phyloP scores from a whole-genome alignment of 2,888 invertebrate species.

The Apodemia duryi region DNA sequence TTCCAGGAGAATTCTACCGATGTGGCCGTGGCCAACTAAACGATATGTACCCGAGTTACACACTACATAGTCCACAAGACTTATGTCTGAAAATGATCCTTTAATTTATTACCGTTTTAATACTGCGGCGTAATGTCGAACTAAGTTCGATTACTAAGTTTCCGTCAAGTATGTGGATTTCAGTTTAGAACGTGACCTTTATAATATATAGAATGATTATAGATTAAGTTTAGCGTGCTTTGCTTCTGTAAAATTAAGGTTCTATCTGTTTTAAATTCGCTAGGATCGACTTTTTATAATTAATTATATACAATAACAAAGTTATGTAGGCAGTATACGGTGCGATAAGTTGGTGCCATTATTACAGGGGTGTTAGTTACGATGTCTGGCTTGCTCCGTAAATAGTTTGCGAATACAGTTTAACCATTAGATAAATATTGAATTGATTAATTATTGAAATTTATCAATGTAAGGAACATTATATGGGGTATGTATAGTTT shows the following conservation, averaged over 20 bases:
- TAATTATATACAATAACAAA: conserved; percentile 70
- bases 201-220: conserved; percentile 63
- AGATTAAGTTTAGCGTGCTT: conserved; percentile 78
- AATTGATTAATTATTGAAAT: conserved; percentile 15
- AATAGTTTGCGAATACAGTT: conserved; percentile 34
- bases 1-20: conserved; percentile 57
- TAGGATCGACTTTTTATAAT: conserved; percentile 70
- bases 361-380: conserved; percentile 77
- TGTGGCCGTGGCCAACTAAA: conserved; percentile 52
- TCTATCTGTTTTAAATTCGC: conserved; percentile 74
- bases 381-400: conserved; percentile 54
- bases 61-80: conserved; percentile 40
- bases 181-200: conserved; percentile 62
- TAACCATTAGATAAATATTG: conserved; percentile 23
- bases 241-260: conserved; percentile 77
- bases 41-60: conserved; percentile 29
- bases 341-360: conserved; percentile 80
- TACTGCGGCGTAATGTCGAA: conserved; percentile 65
- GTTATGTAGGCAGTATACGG: conserved; percentile 79
- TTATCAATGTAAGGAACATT: conserved; percentile 11
- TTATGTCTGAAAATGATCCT: conserved; percentile 59
- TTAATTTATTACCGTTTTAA: conserved; percentile 69
- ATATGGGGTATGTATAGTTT: conserved; percentile 8
- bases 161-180: conserved; percentile 59
- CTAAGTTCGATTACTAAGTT: conserved; percentile 64